These are phyloP conservation scores for Chloroceryle aenea DNA, from an alignment of 2,113 vertebrate species.

Conservation along the genomic window DNA sequence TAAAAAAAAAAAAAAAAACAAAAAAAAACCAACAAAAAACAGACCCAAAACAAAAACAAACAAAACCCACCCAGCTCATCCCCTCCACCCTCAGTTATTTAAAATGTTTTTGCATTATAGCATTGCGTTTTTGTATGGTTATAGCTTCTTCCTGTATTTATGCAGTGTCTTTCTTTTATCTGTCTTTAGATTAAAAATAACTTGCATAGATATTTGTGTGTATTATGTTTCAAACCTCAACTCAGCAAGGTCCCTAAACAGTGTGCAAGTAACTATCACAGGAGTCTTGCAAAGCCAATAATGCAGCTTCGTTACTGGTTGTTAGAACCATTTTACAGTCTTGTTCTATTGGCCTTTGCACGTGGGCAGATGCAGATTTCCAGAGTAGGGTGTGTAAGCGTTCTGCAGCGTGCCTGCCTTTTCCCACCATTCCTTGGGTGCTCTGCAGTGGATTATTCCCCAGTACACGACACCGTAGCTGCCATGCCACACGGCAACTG, in stretches of 20 bases:
- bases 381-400: accelerated
- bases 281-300: background rate
- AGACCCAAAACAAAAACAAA: background rate
- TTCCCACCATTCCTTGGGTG: background rate
- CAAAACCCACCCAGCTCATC: too few relatives aligned
- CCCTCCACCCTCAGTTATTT: background rate
- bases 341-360: accelerated
- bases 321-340: background rate
- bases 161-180: background rate
- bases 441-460: background rate
- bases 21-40: background rate
- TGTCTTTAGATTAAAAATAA: background rate
- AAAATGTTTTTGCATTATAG: background rate
- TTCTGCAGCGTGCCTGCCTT: accelerated
- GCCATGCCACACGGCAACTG: accelerated
- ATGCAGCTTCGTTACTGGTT: background rate
- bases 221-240: background rate
- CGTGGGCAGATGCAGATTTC: background rate
- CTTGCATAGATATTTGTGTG: background rate
- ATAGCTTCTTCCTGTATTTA: background rate
- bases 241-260: background rate
- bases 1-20: background rate
- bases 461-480: accelerated
- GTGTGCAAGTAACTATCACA: background rate
- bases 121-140: background rate